These are phyloP conservation scores for Sesia bembeciformis DNA, from an alignment of 2,888 invertebrate genomes.

Conservation along the genomic window DNA sequence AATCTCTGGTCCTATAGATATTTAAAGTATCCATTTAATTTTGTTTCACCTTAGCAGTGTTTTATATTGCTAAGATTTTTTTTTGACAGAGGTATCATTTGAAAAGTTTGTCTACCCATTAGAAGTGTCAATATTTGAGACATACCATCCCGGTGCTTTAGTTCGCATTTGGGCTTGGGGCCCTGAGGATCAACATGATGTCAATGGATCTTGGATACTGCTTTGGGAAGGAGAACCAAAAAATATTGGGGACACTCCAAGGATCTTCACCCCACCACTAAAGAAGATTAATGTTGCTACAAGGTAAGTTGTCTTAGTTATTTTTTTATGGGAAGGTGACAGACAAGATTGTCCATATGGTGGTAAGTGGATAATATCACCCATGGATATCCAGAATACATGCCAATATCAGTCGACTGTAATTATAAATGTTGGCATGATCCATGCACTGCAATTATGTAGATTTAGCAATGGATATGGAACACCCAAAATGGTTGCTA, in stretches of 20 bases:
- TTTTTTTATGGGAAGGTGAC: no score
- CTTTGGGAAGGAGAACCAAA: constrained; percentile 85
- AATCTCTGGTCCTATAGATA: no score
- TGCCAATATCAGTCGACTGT: no score
- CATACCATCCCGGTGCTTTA: constrained; percentile 89
- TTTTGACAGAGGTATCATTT: constrained; percentile 77
- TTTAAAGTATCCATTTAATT: no score
- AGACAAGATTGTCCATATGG: no score
- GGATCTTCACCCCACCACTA: constrained; percentile 85
- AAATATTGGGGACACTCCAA: constrained; percentile 73
- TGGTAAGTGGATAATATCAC: no score
- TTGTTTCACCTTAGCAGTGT: no score
- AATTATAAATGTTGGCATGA: no score
- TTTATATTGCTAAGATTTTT: not conserved
- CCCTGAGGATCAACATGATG: constrained; percentile 13
- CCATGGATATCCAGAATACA: not conserved
- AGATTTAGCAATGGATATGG: no score
- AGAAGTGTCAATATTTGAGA: constrained; percentile 85
- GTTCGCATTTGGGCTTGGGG: constrained; percentile 84
- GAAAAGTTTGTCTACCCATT: constrained; percentile 79
- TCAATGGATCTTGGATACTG: constrained; percentile 75
- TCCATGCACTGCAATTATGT: no score
- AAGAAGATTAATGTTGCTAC: constrained; percentile 64
- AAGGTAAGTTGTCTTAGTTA: constrained; percentile 25
- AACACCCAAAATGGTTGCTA: no score